Conservation (phyloP, 2,888 invertebrate genomes). For the Nomada goodeniana region DNA sequence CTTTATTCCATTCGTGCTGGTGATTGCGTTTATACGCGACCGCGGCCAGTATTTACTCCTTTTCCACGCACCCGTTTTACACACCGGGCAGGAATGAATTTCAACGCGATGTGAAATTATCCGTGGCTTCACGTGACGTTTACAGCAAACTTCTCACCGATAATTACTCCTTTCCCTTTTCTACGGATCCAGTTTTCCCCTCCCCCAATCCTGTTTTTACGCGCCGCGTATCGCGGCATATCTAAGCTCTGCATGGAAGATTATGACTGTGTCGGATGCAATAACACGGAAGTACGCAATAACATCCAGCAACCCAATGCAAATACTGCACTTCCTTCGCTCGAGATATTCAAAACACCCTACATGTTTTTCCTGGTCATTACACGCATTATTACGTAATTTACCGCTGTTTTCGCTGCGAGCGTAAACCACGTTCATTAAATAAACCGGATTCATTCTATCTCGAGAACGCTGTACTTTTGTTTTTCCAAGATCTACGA, state of each 20-base stretch:
- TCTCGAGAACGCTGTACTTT: too few species aligned
- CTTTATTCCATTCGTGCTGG: slow-evolving; percentile 56
- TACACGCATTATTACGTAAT: slow-evolving; percentile 6
- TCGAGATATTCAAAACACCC: background rate
- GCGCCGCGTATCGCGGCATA: background rate
- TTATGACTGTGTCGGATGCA: slow-evolving; percentile 33
- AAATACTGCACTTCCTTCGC: slow-evolving; percentile 27
- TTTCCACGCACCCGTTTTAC: slow-evolving; percentile 48
- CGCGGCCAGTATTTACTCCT: slow-evolving; percentile 33
- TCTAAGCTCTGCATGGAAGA: background rate
- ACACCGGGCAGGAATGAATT: slow-evolving; percentile 40
- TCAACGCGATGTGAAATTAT: slow-evolving; percentile 44
- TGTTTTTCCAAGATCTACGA: too few species aligned
- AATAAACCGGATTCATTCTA: too few species aligned
- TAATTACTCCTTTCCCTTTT: slow-evolving; percentile 50
- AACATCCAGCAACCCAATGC: slow-evolving; percentile 25
- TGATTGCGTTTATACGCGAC: slow-evolving; percentile 57
- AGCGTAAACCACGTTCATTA: background rate
- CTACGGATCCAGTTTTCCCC: slow-evolving; percentile 34
- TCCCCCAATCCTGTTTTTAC: background rate
- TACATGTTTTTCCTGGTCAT: background rate
- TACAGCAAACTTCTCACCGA: slow-evolving; percentile 38
- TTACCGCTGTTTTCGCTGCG: background rate
- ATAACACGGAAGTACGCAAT: slow-evolving; percentile 35
- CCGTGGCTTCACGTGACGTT: slow-evolving; percentile 35